A percentile compares a stretch with the other conserved stretches of the same genome.
phyloP scores from a whole-genome alignment of 2,888 invertebrate genomes.

The Ecliptopera silaceata region DNA sequence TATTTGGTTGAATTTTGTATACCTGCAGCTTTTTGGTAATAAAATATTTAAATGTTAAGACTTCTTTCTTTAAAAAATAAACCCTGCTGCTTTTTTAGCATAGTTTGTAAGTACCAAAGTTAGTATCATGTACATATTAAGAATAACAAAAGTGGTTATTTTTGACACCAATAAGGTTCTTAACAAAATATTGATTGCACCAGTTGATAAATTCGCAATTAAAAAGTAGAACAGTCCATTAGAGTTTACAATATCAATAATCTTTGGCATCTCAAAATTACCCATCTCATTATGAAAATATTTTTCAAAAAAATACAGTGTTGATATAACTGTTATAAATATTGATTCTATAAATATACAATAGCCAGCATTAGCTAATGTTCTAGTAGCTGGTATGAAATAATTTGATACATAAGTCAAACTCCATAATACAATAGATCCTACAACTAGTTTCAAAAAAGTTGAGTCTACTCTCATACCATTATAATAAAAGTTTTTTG shows the following conservation, averaged over 20 bases:
- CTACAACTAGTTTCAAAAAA: conserved; percentile 23
- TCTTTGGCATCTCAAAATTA: conserved; percentile 69
- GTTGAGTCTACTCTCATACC: conserved; percentile 10
- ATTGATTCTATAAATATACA: conserved; percentile 89
- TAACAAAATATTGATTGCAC: conserved; percentile 89
- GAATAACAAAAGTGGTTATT: conserved; percentile 73
- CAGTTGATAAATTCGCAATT: conserved; percentile 92
- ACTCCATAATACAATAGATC: conserved; percentile 62
- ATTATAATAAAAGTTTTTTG: conserved; percentile 11
- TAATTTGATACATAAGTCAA: conserved; percentile 72
- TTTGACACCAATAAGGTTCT: conserved; percentile 82
- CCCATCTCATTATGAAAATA: conserved; percentile 58
- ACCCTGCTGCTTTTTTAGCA: conserved; percentile 56
- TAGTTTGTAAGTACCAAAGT: conserved; percentile 51
- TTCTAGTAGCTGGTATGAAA: conserved; percentile 87
- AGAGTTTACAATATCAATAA: conserved; percentile 88
- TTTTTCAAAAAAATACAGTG: conserved; percentile 81
- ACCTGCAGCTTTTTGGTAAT: too few species aligned
- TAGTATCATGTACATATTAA: conserved; percentile 83
- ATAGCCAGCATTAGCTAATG: conserved; percentile 93
- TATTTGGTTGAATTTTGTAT: too few species aligned
- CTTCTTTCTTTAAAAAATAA: neutral
- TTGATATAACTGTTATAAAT: conserved; percentile 79
- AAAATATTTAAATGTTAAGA: too few species aligned
- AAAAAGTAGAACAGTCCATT: conserved; percentile 94